A percentile compares a stretch with the other conserved stretches of the same genome.
Evolutionary conservation across 2,888 invertebrate species (phyloP).

Genomic region (Machimus atricapillus): DNA sequence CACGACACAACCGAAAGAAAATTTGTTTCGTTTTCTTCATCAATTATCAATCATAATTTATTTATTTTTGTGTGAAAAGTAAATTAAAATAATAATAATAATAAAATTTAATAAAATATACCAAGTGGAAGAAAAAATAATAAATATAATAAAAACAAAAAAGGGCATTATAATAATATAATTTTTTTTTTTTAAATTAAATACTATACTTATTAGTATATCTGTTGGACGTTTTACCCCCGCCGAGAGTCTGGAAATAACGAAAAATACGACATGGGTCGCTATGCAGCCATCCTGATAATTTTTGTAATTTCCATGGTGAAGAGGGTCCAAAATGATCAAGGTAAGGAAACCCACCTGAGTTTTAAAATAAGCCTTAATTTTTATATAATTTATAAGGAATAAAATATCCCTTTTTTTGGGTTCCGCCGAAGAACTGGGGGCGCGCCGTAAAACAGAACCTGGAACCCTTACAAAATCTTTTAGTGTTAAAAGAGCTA

Average conservation of each 20-base stretch:
- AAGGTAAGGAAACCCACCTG: neutral
- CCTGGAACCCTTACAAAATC: no score
- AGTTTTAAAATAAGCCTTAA: no score
- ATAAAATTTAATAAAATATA: neutral
- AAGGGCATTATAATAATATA: neutral
- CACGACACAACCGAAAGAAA: neutral
- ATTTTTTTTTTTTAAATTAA: no score
- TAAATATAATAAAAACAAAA: neutral
- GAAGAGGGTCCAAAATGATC: neutral
- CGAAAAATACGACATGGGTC: constrained; percentile 2
- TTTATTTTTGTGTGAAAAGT: neutral
- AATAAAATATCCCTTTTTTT: no score
- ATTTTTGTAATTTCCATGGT: constrained; percentile 1
- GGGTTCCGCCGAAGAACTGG: no score
- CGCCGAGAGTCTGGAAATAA: neutral
- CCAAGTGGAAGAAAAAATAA: neutral
- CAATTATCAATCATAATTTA: neutral
- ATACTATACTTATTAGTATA: neutral
- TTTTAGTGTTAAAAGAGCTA: no score
- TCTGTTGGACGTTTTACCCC: neutral
- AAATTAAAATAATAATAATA: neutral
- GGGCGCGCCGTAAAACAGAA: no score
- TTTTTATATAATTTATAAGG: no score
- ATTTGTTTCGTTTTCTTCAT: neutral
- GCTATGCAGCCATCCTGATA: neutral